Conservation (phyloP, 2,797 vertebrate genomes). For the Cephalopachus bancanus region DNA sequence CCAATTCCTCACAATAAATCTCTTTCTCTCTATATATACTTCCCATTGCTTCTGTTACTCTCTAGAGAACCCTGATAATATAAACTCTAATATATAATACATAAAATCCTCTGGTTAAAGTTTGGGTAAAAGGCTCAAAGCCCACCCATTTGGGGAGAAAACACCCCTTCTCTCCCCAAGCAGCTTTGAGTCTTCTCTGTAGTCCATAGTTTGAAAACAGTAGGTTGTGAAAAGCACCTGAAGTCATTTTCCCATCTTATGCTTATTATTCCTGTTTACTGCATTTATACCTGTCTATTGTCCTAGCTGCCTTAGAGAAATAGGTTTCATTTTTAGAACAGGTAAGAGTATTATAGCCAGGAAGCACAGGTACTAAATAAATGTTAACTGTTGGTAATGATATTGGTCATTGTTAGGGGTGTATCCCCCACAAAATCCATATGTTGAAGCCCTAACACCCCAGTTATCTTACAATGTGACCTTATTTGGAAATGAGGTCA, state of each 20-base stretch:
- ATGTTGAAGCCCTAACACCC: neutral
- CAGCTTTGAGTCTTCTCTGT: neutral
- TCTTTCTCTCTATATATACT: neutral
- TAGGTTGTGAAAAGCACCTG: neutral
- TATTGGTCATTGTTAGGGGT: neutral
- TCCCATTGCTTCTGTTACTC: neutral
- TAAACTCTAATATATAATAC: neutral
- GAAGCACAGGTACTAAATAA: neutral
- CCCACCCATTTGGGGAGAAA: neutral
- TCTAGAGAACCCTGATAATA: neutral
- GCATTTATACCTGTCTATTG: neutral
- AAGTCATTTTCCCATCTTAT: neutral
- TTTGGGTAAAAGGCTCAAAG: neutral
- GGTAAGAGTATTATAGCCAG: neutral
- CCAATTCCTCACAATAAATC: neutral
- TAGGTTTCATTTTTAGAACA: constrained; percentile 7
- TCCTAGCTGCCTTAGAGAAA: neutral
- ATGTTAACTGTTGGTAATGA: neutral
- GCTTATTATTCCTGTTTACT: constrained; percentile 14
- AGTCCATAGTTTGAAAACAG: neutral
- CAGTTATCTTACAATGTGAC: neutral
- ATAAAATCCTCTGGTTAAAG: neutral
- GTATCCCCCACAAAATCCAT: neutral
- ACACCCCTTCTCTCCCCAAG: neutral
- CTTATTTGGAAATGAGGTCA: neutral